Evolutionary conservation across 2,888 invertebrate species (phyloP).

Genomic region (Willowsia nigromaculata): DNA sequence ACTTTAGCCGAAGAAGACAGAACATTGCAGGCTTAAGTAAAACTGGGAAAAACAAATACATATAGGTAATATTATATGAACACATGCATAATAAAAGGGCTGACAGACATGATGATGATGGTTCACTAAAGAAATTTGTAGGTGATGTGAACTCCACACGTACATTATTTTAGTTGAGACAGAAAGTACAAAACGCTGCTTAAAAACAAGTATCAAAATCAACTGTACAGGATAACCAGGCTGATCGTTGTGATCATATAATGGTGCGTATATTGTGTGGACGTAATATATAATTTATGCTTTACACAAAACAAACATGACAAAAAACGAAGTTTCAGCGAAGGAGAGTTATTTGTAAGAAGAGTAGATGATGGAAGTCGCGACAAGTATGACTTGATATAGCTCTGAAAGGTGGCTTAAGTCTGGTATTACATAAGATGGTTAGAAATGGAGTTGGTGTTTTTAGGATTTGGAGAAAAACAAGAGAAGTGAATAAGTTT

Average conservation of each 20-base stretch:
- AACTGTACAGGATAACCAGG: background rate
- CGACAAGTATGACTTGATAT: conserved; percentile 29
- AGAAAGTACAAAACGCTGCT: conserved; percentile 24
- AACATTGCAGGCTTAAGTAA: background rate
- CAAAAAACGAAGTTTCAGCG: conserved; percentile 29
- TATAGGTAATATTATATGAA: background rate
- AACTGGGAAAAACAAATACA: background rate
- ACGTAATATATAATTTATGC: conserved; percentile 21
- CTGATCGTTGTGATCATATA: conserved; percentile 12
- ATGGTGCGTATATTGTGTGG: background rate
- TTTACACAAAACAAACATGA: conserved; percentile 35
- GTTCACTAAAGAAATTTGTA: background rate
- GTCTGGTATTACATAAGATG: background rate
- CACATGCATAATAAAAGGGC: background rate
- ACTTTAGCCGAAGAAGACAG: background rate
- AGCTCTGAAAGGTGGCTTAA: background rate
- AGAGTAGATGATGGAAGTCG: conserved; percentile 46
- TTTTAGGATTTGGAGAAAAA: conserved; percentile 35
- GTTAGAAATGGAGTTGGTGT: conserved; percentile 8
- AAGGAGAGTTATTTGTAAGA: conserved; percentile 34
- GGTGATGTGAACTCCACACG: conserved; percentile 33
- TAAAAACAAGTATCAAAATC: conserved; percentile 30
- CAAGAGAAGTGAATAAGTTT: conserved; percentile 51
- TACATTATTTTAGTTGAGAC: background rate
- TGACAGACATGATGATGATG: conserved; percentile 1